Conservation (phyloP, 1,140 invertebrate genomes). For the Chironomus tepperi region DNA sequence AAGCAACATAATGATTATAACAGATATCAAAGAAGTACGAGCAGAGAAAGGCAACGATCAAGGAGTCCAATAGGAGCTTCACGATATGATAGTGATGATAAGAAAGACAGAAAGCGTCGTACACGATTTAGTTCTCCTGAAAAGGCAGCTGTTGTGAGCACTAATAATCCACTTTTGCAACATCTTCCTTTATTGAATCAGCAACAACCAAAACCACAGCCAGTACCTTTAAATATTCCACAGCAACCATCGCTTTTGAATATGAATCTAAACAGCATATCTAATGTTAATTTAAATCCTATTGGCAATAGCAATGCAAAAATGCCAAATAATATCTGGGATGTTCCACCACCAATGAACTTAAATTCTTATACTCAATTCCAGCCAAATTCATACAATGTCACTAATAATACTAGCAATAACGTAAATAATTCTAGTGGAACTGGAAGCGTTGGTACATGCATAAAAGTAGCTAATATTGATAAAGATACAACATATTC, state of each 20-base stretch:
- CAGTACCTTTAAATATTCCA: neutral
- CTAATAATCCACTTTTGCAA: slow-evolving; percentile 24
- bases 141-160: slow-evolving; percentile 28
- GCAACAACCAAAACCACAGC: neutral
- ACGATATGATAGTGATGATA: neutral
- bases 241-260: neutral
- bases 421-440: neutral
- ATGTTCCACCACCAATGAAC: slow-evolving; percentile 40
- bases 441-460: slow-evolving; percentile 40
- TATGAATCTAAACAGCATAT: neutral
- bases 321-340: slow-evolving; percentile 40
- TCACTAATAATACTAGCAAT: neutral
- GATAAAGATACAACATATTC: slow-evolving; percentile 58
- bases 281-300: too few species aligned
- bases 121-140: slow-evolving; percentile 17
- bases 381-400: neutral
- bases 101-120: neutral
- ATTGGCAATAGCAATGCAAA: neutral
- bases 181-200: neutral
- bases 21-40: slow-evolving; percentile 32
- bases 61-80: neutral
- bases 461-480: slow-evolving; percentile 62
- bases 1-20: slow-evolving; percentile 30
- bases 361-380: slow-evolving; percentile 33
- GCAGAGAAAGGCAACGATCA: slow-evolving; percentile 31